Base-by-base conservation (phyloP, 2,797 vertebrate genomes). In the Periophthalmus magnuspinnatus region DNA sequence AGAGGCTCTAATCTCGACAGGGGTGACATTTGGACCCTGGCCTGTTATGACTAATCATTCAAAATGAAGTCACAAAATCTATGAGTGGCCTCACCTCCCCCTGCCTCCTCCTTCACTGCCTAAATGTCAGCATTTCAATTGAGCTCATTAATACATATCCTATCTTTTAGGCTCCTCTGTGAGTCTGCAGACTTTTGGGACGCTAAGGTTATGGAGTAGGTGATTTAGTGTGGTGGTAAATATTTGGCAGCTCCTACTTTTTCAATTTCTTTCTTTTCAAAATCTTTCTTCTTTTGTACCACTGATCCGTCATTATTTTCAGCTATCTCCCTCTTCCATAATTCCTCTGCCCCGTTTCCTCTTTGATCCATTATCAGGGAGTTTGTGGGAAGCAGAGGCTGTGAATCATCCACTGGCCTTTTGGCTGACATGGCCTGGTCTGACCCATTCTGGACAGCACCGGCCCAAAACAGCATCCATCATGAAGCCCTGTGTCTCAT, bases 1-100 rank as follows among this genome's bases (percentile, higher is more conserved):
- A 74, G 77, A 57, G 69, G 63, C 59, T 72, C 79, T 67, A 38
- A 47, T 75, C 65, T 64, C 72, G 85, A 84, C 88, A 81, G 77
- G 48, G 75, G 70, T 89, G 89, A 90, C 89, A 91, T 92, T 91
- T 91, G 75, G 81, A 80, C 33, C 41, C 70, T 78, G 76, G 63
- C 67, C 78, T 83, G 81, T 88, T 90, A 86, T 84, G 86, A 89
- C 84, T 86, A 88, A 92, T 91, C 88, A 89, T 83, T 85, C 84
- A 84, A 82, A 87, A 88, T 88, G 77, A 90, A 91, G 89, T 87
- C 90, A 90, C 84, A 86, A 87, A 90, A 91, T 91, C 88, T 70
- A 90, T 88, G 76, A 67, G 65, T 48, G 72, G 70, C 76, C 60
- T 86, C 85, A 84, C 84, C 82, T 78, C 77, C 45, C 73, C 34